Percentiles rank a stretch among this genome's conserved stretches.
These are phyloP conservation scores for Panthera leo DNA, from an alignment of 2,113 vertebrate species.

Conservation along the genomic window DNA sequence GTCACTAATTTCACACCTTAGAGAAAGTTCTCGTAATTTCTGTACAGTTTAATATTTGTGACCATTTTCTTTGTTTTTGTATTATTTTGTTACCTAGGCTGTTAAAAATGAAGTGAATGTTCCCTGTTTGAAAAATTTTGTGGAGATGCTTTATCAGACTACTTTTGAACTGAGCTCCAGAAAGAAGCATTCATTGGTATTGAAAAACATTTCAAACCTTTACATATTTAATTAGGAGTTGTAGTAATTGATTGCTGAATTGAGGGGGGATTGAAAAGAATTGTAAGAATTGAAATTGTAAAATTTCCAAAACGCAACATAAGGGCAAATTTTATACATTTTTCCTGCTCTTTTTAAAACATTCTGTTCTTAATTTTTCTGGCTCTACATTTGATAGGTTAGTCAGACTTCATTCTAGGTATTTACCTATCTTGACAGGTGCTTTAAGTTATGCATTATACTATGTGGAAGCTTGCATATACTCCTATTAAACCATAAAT, in stretches of 20 bases:
- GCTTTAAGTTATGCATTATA: neutral
- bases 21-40: neutral
- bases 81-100: conserved; percentile 87
- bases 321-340: conserved; percentile 47
- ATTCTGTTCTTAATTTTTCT: conserved; percentile 4
- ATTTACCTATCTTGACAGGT: neutral
- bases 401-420: conserved; percentile 30
- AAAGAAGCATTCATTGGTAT: conserved; percentile 99
- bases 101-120: conserved; percentile 99
- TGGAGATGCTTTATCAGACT: conserved; percentile 99
- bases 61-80: conserved; percentile 48
- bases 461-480: neutral
- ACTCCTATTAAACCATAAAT: neutral
- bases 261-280: conserved; percentile 37
- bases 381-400: neutral
- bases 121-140: conserved; percentile 99
- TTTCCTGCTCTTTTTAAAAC: conserved; percentile 37
- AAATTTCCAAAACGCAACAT: neutral
- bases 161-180: conserved; percentile 99
- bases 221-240: conserved; percentile 10
- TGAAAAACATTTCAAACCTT: conserved; percentile 78
- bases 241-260: conserved; percentile 40
- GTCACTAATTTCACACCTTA: conserved; percentile 30
- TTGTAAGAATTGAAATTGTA: neutral
- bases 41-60: neutral